Conservation (phyloP, 2,113 vertebrate species). For the Tragelaphus imberbis region DNA sequence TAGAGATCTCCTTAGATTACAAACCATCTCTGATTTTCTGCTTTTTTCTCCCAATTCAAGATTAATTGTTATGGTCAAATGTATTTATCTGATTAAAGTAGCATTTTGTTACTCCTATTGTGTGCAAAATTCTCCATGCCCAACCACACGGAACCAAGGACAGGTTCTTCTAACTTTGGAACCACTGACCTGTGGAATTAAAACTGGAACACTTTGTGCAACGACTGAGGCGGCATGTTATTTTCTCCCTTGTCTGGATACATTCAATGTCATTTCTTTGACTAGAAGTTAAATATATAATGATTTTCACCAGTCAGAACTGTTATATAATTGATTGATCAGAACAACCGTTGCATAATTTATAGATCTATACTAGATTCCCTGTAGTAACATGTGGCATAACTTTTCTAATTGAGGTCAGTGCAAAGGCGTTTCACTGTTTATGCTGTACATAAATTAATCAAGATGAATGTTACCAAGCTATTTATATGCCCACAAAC, state of each 20-base stretch:
- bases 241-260: background rate
- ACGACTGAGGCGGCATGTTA: background rate
- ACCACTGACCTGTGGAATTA: slow-evolving; percentile 17
- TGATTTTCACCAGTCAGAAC: background rate
- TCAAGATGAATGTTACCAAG: slow-evolving; percentile 4
- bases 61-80: background rate
- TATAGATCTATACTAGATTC: background rate
- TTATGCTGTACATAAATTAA: background rate
- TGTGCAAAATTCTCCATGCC: background rate
- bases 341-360: background rate
- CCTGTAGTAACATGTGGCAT: background rate
- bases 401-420: slow-evolving; percentile 11
- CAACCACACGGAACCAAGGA: background rate
- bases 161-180: slow-evolving; percentile 13
- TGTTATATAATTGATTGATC: slow-evolving; percentile 32
- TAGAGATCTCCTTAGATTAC: background rate
- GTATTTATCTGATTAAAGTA: background rate
- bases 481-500: background rate
- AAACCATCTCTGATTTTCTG: background rate
- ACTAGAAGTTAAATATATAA: background rate
- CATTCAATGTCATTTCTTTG: background rate
- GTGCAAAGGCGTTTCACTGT: slow-evolving; percentile 6
- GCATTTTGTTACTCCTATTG: background rate
- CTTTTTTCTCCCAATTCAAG: background rate
- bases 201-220: background rate